phyloP scores from a whole-genome alignment of 2,888 invertebrate genomes.

The Eilema griseolum region DNA sequence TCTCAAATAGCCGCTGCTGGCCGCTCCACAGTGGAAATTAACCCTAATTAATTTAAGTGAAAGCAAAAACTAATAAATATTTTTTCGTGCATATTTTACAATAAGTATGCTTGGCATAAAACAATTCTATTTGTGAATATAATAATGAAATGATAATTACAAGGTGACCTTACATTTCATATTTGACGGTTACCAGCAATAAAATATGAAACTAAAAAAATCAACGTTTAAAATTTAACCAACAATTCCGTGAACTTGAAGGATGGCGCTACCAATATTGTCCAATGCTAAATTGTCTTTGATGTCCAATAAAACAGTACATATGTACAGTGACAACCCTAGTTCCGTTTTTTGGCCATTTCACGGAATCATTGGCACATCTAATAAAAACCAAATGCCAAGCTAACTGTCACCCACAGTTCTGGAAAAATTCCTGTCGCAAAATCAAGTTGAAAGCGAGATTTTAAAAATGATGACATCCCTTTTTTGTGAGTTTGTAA shows the following conservation, averaged over 20 bases:
- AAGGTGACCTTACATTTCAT: neutral
- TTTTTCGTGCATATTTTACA: neutral
- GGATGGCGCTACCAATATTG: too few species aligned
- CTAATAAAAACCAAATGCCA: neutral
- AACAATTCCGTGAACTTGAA: too few species aligned
- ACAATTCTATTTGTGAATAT: neutral
- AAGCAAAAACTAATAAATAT: neutral
- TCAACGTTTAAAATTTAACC: too few species aligned
- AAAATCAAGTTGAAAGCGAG: neutral
- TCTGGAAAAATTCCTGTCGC: neutral
- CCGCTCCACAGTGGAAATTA: too few species aligned
- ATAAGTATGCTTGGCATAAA: neutral
- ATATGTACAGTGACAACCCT: too few species aligned
- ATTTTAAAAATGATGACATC: neutral
- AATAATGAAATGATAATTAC: neutral
- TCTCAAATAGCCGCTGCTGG: too few species aligned
- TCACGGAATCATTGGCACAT: too few species aligned
- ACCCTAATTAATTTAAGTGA: neutral
- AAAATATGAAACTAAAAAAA: neutral
- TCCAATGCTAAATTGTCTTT: too few species aligned
- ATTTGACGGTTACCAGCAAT: neutral
- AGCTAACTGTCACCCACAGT: neutral
- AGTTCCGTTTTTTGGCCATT: too few species aligned
- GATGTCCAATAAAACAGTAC: too few species aligned
- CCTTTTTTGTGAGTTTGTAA: neutral